A percentile compares a stretch with the other conserved stretches of the same genome.
Evolutionary conservation across 2,797 vertebrate species (phyloP).

Genomic region (Buceros bicornis): DNA sequence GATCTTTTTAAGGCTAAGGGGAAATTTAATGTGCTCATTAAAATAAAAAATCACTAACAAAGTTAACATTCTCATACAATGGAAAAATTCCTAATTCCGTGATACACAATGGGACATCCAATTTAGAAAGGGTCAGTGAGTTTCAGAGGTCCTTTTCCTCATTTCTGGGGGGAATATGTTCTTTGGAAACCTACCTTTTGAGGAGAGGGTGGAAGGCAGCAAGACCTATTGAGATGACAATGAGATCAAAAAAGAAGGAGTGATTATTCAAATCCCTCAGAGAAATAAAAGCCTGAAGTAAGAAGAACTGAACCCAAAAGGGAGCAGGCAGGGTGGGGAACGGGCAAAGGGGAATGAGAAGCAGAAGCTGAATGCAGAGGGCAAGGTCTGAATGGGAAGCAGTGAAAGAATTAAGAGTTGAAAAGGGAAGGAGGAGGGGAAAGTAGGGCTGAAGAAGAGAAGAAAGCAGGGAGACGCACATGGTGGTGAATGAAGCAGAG

Average conservation of each 20-base stretch:
- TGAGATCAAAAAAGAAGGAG: conserved; percentile 68
- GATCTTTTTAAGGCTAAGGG: neutral
- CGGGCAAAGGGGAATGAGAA: conserved; percentile 69
- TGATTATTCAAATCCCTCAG: conserved; percentile 74
- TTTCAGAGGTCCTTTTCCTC: conserved; percentile 58
- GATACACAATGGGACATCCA: neutral
- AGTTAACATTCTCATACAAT: conserved; percentile 43
- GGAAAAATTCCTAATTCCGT: conserved; percentile 41
- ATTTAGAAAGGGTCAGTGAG: conserved; percentile 72
- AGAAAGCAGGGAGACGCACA: conserved; percentile 31
- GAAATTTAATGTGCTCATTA: conserved; percentile 38
- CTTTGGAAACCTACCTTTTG: conserved; percentile 71
- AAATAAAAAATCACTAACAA: conserved; percentile 53
- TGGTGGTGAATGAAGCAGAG: conserved; percentile 19
- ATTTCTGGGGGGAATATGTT: conserved; percentile 41
- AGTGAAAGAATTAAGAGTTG: conserved; percentile 63
- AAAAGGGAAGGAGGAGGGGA: conserved; percentile 72
- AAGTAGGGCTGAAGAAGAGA: conserved; percentile 34
- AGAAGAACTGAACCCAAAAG: conserved; percentile 68
- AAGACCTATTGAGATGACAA: conserved; percentile 70
- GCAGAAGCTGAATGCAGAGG: conserved; percentile 68
- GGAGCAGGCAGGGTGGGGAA: conserved; percentile 52
- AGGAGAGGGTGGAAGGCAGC: conserved; percentile 60
- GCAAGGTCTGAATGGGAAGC: conserved; percentile 64
- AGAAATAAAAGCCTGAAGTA: conserved; percentile 65